These are phyloP conservation scores for Thecocarcelia acutangulata DNA, from an alignment of 2,888 invertebrate species.

Conservation along the genomic window DNA sequence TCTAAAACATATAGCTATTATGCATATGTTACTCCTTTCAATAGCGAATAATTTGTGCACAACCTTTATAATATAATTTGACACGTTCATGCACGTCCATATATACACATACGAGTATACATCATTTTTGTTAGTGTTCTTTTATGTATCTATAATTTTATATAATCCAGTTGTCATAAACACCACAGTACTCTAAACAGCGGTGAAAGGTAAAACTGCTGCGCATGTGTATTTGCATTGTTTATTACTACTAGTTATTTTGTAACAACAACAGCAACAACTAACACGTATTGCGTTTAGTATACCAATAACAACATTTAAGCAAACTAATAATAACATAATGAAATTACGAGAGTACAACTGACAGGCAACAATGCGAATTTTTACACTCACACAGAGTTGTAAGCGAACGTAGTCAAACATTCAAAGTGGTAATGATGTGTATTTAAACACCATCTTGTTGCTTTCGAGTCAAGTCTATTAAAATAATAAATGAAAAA, in stretches of 20 bases:
- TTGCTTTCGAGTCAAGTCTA: slow-evolving; percentile 51
- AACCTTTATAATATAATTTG: background rate
- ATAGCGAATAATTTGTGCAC: background rate
- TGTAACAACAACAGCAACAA: slow-evolving; percentile 71
- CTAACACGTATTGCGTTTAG: slow-evolving; percentile 64
- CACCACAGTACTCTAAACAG: slow-evolving; percentile 5
- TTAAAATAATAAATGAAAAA: slow-evolving; percentile 26
- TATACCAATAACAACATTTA: slow-evolving; percentile 43
- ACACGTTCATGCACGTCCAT: background rate
- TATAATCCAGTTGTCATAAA: slow-evolving; percentile 42
- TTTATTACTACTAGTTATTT: slow-evolving; percentile 49
- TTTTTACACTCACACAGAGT: slow-evolving; percentile 32
- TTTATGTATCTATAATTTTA: slow-evolving; percentile 13
- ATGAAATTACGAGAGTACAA: slow-evolving; percentile 43
- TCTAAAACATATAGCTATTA: no score
- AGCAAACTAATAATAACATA: slow-evolving; percentile 47
- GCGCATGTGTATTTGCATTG: slow-evolving; percentile 65
- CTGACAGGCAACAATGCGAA: slow-evolving; percentile 59
- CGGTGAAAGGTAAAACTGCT: slow-evolving; percentile 67
- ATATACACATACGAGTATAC: background rate
- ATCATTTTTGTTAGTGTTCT: background rate
- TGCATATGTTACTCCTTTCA: no score
- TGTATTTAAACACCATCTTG: slow-evolving; percentile 54
- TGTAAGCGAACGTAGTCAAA: slow-evolving; percentile 12
- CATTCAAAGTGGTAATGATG: slow-evolving; percentile 65